Evolutionary conservation across 2,113 vertebrate genomes (phyloP).

Genomic region (Ascaphus truei): DNA sequence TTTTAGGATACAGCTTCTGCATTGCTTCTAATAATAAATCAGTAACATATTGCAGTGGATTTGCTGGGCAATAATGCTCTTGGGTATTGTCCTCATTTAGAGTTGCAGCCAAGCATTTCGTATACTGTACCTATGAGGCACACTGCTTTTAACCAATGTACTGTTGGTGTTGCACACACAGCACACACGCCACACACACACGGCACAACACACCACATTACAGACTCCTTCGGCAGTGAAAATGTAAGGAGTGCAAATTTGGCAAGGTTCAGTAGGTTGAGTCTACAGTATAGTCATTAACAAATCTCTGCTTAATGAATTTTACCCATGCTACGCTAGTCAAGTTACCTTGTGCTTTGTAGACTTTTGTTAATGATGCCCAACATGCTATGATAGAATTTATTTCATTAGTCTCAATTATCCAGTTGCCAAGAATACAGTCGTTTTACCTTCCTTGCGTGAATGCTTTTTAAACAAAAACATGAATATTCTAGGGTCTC

Average conservation of each 20-base stretch:
- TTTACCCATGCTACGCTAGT: neutral
- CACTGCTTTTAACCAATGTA: no score
- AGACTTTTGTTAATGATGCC: neutral
- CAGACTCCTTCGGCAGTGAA: no score
- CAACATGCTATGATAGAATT: neutral
- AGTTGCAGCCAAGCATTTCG: no score
- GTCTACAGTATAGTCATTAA: neutral
- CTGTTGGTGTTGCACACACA: neutral
- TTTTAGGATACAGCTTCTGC: neutral
- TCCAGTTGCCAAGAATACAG: neutral
- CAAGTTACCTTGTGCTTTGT: neutral
- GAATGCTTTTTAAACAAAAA: no score
- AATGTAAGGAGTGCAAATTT: neutral
- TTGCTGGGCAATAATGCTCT: neutral
- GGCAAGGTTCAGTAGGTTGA: neutral
- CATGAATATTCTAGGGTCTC: no score
- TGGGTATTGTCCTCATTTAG: no score
- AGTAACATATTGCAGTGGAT: no score
- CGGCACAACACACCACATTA: no score
- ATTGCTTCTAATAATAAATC: neutral
- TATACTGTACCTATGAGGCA: no score
- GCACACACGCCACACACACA: no score
- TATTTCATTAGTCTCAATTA: neutral
- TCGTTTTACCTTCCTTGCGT: no score
- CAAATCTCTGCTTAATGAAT: neutral